A percentile compares a stretch with the other conserved stretches of the same genome.
Conservation (phyloP, 1,140 invertebrate species). For the Cryptotermes secundus region DNA sequence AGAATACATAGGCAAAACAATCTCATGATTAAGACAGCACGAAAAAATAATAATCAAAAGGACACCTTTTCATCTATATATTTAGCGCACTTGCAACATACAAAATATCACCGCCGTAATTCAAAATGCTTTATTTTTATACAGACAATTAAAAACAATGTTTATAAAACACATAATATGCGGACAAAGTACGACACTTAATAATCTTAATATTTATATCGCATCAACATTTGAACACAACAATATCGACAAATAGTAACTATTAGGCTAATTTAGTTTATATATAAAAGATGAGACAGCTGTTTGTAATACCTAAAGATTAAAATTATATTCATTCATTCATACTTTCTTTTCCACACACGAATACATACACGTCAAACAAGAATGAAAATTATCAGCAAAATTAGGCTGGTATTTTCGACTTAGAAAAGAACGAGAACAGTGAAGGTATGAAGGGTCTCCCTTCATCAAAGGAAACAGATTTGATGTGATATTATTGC, state of each 20-base stretch:
- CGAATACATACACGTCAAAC: background rate
- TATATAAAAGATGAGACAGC: conserved; percentile 24
- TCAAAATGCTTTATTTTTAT: conserved; percentile 22
- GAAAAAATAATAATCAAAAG: conserved; percentile 26
- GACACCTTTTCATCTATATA: background rate
- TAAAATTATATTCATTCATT: background rate
- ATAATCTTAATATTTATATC: conserved; percentile 26
- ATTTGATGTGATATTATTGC: background rate
- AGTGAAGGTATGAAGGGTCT: background rate
- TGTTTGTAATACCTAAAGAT: conserved; percentile 21
- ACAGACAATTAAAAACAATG: conserved; percentile 30
- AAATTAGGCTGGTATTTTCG: background rate
- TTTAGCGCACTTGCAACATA: conserved; percentile 12
- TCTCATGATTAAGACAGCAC: background rate
- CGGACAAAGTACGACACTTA: conserved; percentile 24
- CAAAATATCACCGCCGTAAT: conserved; percentile 10
- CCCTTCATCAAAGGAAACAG: background rate
- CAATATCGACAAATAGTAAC: conserved; percentile 24
- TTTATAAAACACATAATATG: conserved; percentile 24
- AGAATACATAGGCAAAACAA: conserved; percentile 24
- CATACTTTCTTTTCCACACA: background rate
- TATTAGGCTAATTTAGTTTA: conserved; percentile 21
- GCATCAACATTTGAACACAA: conserved; percentile 27
- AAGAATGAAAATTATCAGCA: background rate
- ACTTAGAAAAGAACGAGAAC: background rate